Evolutionary conservation across 1,140 invertebrate species (phyloP).

Genomic region (Oncopeltus fasciatus): DNA sequence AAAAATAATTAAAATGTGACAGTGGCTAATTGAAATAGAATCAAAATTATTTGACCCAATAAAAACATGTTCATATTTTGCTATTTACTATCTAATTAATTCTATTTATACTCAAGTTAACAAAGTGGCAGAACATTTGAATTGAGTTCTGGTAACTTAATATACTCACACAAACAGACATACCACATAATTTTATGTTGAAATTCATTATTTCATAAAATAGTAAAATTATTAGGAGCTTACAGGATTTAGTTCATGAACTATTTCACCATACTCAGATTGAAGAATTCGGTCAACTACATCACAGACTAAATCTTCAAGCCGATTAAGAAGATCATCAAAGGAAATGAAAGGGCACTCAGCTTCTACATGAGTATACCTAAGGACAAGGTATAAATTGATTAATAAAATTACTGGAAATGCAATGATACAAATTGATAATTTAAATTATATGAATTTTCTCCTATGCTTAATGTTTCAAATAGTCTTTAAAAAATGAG

Average conservation of each 20-base stretch:
- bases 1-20: conserved; percentile 14
- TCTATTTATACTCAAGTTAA: too few species aligned
- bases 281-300: conserved; percentile 83
- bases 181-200: too few species aligned
- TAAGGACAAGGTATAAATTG: too few species aligned
- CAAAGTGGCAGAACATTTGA: too few species aligned
- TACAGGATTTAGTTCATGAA: conserved; percentile 82
- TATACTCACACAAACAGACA: too few species aligned
- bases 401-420: too few species aligned
- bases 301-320: conserved; percentile 93
- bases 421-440: neutral
- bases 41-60: too few species aligned
- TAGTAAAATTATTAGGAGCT: too few species aligned
- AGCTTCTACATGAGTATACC: conserved; percentile 91
- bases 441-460: neutral
- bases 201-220: too few species aligned
- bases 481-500: too few species aligned
- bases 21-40: neutral
- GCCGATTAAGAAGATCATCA: conserved; percentile 71
- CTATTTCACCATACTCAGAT: conserved; percentile 63
- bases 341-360: conserved; percentile 94
- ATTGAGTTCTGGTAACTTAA: too few species aligned
- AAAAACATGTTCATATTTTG: neutral
- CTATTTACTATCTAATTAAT: neutral
- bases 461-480: conserved; percentile 2